These are phyloP conservation scores for Latrodectus elegans DNA, from an alignment of 2,888 invertebrate species.

Conservation along the genomic window DNA sequence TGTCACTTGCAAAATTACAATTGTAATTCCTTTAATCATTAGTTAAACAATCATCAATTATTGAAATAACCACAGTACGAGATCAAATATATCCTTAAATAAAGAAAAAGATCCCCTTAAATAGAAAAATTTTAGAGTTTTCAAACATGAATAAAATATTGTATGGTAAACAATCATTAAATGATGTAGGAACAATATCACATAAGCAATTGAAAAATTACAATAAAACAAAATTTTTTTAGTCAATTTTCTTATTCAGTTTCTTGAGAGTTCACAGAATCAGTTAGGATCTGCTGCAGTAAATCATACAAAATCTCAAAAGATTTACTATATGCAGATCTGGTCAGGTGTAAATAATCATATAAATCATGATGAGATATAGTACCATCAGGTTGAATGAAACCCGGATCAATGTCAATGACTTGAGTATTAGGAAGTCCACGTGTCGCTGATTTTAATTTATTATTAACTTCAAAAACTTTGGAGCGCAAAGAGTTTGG, in stretches of 20 bases:
- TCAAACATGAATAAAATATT: conserved; percentile 19
- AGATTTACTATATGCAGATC: conserved; percentile 88
- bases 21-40: too few species aligned
- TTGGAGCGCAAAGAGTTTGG: conserved; percentile 88
- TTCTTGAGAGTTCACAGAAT: conserved; percentile 73
- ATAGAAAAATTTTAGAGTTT: neutral
- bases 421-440: conserved; percentile 81
- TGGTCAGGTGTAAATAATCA: conserved; percentile 91
- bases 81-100: neutral
- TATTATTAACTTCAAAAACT: conserved; percentile 83
- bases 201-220: conserved; percentile 61
- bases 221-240: neutral
- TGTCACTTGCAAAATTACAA: too few species aligned
- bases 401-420: conserved; percentile 85
- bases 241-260: conserved; percentile 32
- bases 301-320: conserved; percentile 90
- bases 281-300: conserved; percentile 84
- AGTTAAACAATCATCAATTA: too few species aligned
- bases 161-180: conserved; percentile 36
- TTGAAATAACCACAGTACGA: neutral
- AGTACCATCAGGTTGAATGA: conserved; percentile 82
- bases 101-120: neutral
- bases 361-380: conserved; percentile 94
- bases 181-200: conserved; percentile 68
- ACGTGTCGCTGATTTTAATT: conserved; percentile 81